These are phyloP conservation scores for Coecobrya sp. DNA, from an alignment of 2,888 invertebrate species.

Conservation along the genomic window DNA sequence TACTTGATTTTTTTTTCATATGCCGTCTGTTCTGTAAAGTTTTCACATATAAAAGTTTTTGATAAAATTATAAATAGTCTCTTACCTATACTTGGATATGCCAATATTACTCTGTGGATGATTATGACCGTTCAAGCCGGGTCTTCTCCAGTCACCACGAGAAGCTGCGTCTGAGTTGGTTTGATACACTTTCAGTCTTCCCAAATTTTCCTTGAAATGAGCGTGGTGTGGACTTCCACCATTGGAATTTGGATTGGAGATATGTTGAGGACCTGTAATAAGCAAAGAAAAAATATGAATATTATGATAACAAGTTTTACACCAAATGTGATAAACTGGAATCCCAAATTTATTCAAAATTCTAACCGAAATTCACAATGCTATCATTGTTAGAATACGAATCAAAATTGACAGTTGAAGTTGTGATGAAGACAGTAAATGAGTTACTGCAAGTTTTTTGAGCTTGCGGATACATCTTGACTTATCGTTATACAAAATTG, in stretches of 20 bases:
- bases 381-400: too few species aligned
- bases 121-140: slow-evolving; percentile 82
- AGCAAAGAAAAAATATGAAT: background rate
- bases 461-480: too few species aligned
- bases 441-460: background rate
- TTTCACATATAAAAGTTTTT: too few species aligned
- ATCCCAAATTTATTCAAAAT: background rate
- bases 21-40: too few species aligned
- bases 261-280: slow-evolving; percentile 78
- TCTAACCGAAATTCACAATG: too few species aligned
- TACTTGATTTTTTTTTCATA: too few species aligned
- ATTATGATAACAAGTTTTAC: too few species aligned
- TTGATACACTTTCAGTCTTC: slow-evolving; percentile 85
- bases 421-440: background rate
- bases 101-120: slow-evolving; percentile 73
- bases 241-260: slow-evolving; percentile 72
- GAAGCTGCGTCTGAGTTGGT: slow-evolving; percentile 84
- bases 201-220: slow-evolving; percentile 84
- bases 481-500: too few species aligned
- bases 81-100: slow-evolving; percentile 77
- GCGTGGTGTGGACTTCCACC: slow-evolving; percentile 81
- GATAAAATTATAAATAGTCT: background rate
- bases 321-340: background rate
- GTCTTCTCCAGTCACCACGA: slow-evolving; percentile 82
- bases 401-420: background rate